Conservation (phyloP, 2,888 invertebrate species). For the Perizoma affinitatum region DNA sequence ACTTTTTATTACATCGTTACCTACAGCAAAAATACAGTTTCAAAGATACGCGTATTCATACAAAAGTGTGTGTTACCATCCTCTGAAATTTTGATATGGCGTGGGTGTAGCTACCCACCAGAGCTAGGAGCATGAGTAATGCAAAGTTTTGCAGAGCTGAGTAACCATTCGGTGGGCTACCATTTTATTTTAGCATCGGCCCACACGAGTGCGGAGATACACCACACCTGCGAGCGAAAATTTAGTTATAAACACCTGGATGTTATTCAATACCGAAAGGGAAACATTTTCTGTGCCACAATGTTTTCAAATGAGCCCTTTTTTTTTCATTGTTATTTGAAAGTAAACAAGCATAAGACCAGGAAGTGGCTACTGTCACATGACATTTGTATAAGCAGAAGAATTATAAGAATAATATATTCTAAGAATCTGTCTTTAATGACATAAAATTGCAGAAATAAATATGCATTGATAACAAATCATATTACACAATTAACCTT, state of each 20-base stretch:
- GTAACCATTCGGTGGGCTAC: constrained; percentile 65
- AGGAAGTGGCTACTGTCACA: no score
- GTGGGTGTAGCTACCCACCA: constrained; percentile 70
- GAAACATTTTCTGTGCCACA: constrained; percentile 45
- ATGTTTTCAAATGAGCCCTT: not conserved
- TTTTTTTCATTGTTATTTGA: no score
- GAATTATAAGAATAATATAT: no score
- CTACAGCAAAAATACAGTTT: constrained; percentile 6
- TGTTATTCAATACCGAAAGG: constrained; percentile 67
- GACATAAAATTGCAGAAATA: no score
- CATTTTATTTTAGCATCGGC: constrained; percentile 77
- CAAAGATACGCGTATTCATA: constrained; percentile 44
- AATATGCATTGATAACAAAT: no score
- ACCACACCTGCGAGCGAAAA: constrained; percentile 74
- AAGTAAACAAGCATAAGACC: no score
- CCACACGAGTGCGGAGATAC: constrained; percentile 66
- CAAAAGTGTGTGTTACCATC: constrained; percentile 63
- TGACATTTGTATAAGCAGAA: no score
- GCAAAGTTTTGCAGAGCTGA: constrained; percentile 66
- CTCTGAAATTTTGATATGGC: constrained; percentile 78
- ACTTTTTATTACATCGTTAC: constrained; percentile 8
- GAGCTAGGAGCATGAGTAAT: constrained; percentile 73
- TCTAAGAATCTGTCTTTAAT: no score
- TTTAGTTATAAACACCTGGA: constrained; percentile 74
- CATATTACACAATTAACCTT: no score